Conservation (phyloP, 2,888 invertebrate species). For the Cantharis rustica region DNA sequence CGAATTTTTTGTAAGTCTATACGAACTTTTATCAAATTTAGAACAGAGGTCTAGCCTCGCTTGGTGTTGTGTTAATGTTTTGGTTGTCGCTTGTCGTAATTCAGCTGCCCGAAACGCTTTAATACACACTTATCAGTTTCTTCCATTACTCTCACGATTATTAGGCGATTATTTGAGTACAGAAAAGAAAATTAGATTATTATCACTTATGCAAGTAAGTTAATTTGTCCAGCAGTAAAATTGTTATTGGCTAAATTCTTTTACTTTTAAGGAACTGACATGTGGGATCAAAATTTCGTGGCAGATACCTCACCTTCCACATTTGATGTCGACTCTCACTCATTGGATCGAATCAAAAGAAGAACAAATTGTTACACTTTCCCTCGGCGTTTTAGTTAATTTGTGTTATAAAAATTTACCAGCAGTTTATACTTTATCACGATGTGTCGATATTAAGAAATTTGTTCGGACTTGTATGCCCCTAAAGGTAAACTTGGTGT, state of each 20-base stretch:
- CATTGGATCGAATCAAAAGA: constrained; percentile 67
- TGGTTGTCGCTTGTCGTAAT: constrained; percentile 67
- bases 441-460: constrained; percentile 71
- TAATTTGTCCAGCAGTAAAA: background rate
- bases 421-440: constrained; percentile 73
- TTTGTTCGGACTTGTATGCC: constrained; percentile 67
- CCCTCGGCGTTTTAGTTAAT: constrained; percentile 76
- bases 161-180: constrained; percentile 64
- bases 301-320: constrained; percentile 77
- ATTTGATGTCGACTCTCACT: constrained; percentile 69
- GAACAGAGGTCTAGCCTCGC: constrained; percentile 62
- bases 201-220: constrained; percentile 67
- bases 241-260: background rate
- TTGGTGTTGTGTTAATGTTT: constrained; percentile 70
- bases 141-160: constrained; percentile 67
- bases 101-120: constrained; percentile 65
- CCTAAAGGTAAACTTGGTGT: constrained; percentile 59
- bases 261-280: constrained; percentile 67
- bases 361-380: constrained; percentile 58
- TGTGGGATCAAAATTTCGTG: constrained; percentile 79
- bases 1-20: constrained; percentile 70
- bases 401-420: constrained; percentile 79
- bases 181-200: constrained; percentile 67
- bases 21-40: constrained; percentile 66
- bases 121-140: constrained; percentile 72